Base-by-base conservation (phyloP, 1,140 invertebrate genomes). In the Eriocheir sinensis region DNA sequence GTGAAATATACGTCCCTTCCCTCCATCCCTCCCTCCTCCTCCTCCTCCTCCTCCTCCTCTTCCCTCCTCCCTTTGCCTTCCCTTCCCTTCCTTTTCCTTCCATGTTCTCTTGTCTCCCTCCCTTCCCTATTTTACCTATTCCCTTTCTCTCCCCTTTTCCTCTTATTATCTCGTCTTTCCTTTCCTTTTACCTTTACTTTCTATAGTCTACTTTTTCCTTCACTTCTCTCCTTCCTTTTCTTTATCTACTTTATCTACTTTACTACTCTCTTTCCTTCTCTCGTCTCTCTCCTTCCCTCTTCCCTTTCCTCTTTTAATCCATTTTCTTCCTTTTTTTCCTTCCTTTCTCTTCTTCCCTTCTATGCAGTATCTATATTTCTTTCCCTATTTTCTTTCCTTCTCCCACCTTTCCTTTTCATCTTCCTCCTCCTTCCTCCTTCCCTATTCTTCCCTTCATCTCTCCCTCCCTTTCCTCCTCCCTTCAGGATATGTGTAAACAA, bases 271-370 rank as follows among this genome's bases (percentile, higher is more conserved):
- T 86, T 36, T 36, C 34, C 3, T 86, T 9, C 12, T 3, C 83
- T 4, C 34, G n/a, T 36, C 4, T 36, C 21, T 36, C 12, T 36
- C 83, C 83, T 3, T 86, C 83, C 34, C 83, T 36, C n/a, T 15
- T 72, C 12, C 60, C 60, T n/a, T 72, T 15, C 60, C 60, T n/a
- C n/a, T 72, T n/a, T n/a, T n/a, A n/a, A 83, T 83, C 81, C n/a
- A 9, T 9, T 34, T 83, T 30, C n/a, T 34, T n/a, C 81, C 36
- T 30, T 83, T 34, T 83, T n/a, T 83, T 34, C 36, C 81, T n/a
- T 30, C 8, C 81, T n/a, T 34, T 83, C n/a, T 83, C 81, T n/a
- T 34, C n/a, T 30, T 83, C n/a, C 6, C 81, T 83, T 6, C n/a
- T 34, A 30, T 30, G 36, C 9, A 30, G n/a, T 34, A 9, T 9